These are phyloP conservation scores for Monomorium pharaonis DNA, from an alignment of 1,140 invertebrate species.

Conservation along the genomic window DNA sequence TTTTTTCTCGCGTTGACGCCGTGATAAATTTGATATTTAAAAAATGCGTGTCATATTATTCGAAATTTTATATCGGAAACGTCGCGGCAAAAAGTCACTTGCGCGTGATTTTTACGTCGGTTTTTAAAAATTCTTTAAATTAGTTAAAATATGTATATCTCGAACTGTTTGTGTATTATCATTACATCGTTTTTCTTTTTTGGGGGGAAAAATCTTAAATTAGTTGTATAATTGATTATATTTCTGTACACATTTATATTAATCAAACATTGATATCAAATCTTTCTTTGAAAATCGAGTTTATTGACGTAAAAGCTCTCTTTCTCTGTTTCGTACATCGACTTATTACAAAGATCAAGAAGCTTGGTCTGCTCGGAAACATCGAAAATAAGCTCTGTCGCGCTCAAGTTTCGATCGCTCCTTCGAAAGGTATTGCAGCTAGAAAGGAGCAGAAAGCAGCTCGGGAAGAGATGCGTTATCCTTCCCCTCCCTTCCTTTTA, in stretches of 20 bases:
- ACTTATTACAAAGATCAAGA: slow-evolving; percentile 14
- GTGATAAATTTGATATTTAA: slow-evolving; percentile 23
- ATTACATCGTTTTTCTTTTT: neutral
- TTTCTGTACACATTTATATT: no score
- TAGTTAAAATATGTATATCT: neutral
- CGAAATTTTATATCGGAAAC: neutral
- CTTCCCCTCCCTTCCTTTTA: slow-evolving; percentile 57
- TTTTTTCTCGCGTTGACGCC: no score
- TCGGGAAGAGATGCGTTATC: slow-evolving; percentile 8
- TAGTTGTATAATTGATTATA: neutral
- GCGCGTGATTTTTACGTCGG: no score
- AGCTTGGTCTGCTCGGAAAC: neutral
- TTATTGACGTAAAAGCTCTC: neutral
- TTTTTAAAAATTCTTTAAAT: neutral
- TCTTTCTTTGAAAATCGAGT: neutral
- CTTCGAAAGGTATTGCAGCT: neutral
- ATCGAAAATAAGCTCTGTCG: slow-evolving; percentile 17
- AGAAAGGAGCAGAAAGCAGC: neutral
- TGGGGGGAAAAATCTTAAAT: neutral
- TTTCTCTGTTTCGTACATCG: neutral
- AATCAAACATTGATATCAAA: neutral
- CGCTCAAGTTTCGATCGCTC: neutral
- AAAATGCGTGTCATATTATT: neutral
- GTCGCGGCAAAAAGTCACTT: neutral
- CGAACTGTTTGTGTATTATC: neutral